Evolutionary conservation across 2,113 vertebrate genomes (phyloP).

Genomic region (Hemiscyllium ocellatum): DNA sequence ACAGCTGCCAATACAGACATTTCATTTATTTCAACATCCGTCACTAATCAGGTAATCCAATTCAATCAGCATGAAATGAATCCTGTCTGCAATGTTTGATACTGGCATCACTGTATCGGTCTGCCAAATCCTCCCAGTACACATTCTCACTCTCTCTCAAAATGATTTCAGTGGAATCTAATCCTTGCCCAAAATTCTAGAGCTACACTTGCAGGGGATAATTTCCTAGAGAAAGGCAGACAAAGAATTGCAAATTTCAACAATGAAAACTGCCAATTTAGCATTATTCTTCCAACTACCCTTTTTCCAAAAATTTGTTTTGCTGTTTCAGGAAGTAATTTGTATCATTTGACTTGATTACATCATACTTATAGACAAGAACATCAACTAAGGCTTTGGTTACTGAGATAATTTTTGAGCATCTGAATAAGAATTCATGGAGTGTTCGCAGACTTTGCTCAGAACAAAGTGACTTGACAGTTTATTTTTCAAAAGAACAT

Average conservation of each 20-base stretch:
- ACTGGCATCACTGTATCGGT: not conserved
- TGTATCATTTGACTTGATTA: not conserved
- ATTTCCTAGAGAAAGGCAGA: not conserved
- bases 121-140: not conserved
- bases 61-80: not conserved
- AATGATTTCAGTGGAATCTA: not conserved
- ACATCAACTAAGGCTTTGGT: not conserved
- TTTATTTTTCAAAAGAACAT: not conserved
- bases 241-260: not conserved
- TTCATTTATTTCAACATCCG: not conserved
- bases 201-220: not conserved
- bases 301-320: no score
- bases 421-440: not conserved
- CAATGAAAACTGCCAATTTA: not conserved
- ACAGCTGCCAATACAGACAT: not conserved
- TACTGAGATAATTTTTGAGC: not conserved
- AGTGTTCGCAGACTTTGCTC: not conserved
- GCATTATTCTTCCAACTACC: not conserved
- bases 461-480: not conserved
- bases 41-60: not conserved
- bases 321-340: not conserved
- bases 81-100: not conserved
- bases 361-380: not conserved
- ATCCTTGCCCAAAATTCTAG: not conserved
- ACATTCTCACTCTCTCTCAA: not conserved